phyloP scores from a whole-genome alignment of 2,113 vertebrate species.

The Onychostruthus taczanowskii region DNA sequence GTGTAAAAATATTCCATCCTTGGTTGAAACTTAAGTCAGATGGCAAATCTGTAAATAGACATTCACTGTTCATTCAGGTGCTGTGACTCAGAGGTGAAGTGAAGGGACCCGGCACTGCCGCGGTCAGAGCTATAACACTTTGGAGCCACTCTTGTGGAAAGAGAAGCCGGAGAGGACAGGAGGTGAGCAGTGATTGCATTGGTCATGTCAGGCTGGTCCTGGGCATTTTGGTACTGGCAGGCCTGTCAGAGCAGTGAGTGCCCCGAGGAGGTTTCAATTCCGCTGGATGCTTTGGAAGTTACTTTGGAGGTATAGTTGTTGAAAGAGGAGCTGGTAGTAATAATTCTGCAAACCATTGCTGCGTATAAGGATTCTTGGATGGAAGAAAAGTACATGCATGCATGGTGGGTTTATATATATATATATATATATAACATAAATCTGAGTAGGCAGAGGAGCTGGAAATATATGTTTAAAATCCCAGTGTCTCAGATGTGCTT shows the following conservation, averaged over 20 bases:
- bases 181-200: conserved; percentile 9
- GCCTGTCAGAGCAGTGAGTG: not conserved
- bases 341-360: not conserved
- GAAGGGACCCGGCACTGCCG: not conserved
- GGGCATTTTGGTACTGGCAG: not conserved
- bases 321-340: not conserved
- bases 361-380: not conserved
- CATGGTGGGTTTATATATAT: not conserved
- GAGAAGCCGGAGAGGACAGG: not conserved
- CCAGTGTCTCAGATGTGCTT: not conserved
- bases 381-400: not conserved
- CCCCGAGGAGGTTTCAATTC: not conserved
- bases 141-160: not conserved
- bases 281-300: not conserved
- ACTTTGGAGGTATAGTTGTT: not conserved
- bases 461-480: not conserved
- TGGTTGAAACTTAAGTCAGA: not conserved
- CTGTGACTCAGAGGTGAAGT: not conserved
- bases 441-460: too few species aligned
- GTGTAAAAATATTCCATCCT: not conserved
- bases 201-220: not conserved
- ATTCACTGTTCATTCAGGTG: not conserved
- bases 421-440: too few species aligned
- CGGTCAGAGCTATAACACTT: not conserved
- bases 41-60: not conserved